Percentiles rank a stretch among this genome's conserved stretches.
These are phyloP conservation scores for Neotoma lepida DNA, from an alignment of 2,113 vertebrate genomes.

Conservation along the genomic window DNA sequence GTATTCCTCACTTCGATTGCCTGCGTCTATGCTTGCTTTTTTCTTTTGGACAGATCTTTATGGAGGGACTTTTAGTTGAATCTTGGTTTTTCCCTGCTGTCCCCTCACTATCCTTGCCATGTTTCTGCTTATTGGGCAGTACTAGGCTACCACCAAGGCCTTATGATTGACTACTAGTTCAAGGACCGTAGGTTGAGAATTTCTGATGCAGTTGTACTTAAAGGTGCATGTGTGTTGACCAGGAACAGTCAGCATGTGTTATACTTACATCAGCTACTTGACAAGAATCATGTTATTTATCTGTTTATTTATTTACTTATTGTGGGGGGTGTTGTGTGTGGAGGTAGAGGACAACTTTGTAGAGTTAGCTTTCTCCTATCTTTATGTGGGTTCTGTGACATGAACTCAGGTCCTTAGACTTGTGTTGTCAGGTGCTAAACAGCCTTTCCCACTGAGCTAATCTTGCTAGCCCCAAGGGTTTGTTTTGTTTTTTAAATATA, in stretches of 20 bases:
- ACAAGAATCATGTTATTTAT: conserved; percentile 26
- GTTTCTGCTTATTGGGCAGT: conserved; percentile 38
- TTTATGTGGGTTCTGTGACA: neutral
- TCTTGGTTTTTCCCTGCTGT: neutral
- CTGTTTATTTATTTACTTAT: neutral
- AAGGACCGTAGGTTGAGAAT: conserved; percentile 50
- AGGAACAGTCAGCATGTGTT: conserved; percentile 45
- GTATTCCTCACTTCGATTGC: conserved; percentile 16
- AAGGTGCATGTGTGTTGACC: conserved; percentile 47
- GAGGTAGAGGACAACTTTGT: neutral
- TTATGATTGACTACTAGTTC: conserved; percentile 55
- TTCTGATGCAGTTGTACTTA: conserved; percentile 22
- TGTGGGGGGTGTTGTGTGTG: neutral
- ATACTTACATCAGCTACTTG: conserved; percentile 48
- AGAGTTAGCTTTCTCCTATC: neutral
- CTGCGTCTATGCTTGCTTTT: neutral
- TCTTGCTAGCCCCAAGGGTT: neutral
- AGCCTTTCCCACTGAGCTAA: neutral
- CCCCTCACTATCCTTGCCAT: conserved; percentile 5
- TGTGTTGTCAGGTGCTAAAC: neutral
- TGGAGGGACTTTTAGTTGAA: conserved; percentile 51
- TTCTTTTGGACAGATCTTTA: conserved; percentile 28
- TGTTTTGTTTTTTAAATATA: conserved; percentile 57
- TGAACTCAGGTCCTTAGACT: neutral
- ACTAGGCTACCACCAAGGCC: conserved; percentile 32